Base-by-base conservation (phyloP, 2,113 vertebrate genomes). In the Lophochroa leadbeateri region DNA sequence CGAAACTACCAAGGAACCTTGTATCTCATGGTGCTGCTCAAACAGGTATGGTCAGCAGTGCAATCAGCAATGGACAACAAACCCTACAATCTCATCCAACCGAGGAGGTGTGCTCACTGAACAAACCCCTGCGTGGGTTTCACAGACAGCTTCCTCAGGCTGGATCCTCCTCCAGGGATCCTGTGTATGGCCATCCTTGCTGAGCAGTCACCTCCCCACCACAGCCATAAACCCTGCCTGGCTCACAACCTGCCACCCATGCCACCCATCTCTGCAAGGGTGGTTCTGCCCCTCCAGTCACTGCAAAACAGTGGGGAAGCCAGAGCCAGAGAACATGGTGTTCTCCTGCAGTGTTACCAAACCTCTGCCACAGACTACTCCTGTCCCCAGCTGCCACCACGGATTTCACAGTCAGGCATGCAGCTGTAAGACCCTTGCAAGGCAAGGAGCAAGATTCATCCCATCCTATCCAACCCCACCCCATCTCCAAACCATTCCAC, bases 201-300 rank as follows among this genome's bases (percentile, higher is more conserved):
- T 31, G 64, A 69, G 78, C 27, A 11, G 49, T 61, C 57, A 72
- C 25, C 31, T 72, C 31, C 37, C 41, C 37, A 58, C 49, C 37
- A 67, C 9, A 18, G 67, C 44, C 63, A 75, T 35, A 43, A 23
- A 35, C 18, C 17, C 5, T 60, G n/a, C 55, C 49, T 3, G 4
- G 50, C 20, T 50, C 3, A 7, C 2, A 0, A n/a, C 50, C 29
- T 52, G n/a, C 11, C 27, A 58, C 28, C 28, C 7, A 3, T 18
- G 47, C 69, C 18, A 58, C 13, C 4, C 13, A 35, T 24, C 13
- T 35, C 57, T 58, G 1, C 55, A 17, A 31, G 18, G n/a, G 10
- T 18, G 29, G 65, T 9, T 16, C 55, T 57, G 68, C 53, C 52
- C 23, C 2, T 16, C 1, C 1, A 3, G 19, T 52, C 27, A 11